Conservation (phyloP, 2,113 vertebrate species). For the Scatophagus argus region DNA sequence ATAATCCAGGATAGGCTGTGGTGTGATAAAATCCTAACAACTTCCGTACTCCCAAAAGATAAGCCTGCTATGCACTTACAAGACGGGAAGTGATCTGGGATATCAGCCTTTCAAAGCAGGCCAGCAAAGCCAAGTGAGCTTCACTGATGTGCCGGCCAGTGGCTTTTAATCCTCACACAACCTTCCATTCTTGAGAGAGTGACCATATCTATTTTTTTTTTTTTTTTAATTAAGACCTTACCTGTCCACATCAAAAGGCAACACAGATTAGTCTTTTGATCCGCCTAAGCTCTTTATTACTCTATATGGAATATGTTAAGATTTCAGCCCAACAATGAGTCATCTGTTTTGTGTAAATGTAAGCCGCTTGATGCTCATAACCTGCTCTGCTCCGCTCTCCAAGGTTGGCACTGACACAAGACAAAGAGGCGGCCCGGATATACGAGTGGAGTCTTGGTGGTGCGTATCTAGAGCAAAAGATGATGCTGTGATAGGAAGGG, state of each 20-base stretch:
- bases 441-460: slow-evolving; percentile 59
- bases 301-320: slow-evolving; percentile 68
- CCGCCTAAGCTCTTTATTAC: slow-evolving; percentile 78
- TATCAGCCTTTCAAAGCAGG: slow-evolving; percentile 82
- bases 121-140: slow-evolving; percentile 69
- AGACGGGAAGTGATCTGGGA: slow-evolving; percentile 80
- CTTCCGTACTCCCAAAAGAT: slow-evolving; percentile 81
- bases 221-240: slow-evolving; percentile 76
- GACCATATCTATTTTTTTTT: slow-evolving; percentile 37
- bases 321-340: slow-evolving; percentile 73
- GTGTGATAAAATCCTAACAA: slow-evolving; percentile 80
- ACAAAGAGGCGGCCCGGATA: slow-evolving; percentile 60
- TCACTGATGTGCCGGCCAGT: slow-evolving; percentile 70
- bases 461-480: slow-evolving; percentile 53
- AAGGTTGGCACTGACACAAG: slow-evolving; percentile 54
- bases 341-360: slow-evolving; percentile 71
- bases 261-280: slow-evolving; percentile 77
- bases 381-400: slow-evolving; percentile 36
- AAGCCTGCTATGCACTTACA: slow-evolving; percentile 78
- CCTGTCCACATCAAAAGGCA: slow-evolving; percentile 76
- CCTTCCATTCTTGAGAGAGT: slow-evolving; percentile 54
- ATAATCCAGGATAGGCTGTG: slow-evolving; percentile 76
- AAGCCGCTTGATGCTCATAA: slow-evolving; percentile 56
- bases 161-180: slow-evolving; percentile 70
- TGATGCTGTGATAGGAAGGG: slow-evolving; percentile 61